Base-by-base conservation (phyloP, 2,113 vertebrate genomes). In the Chinchilla lanigera region DNA sequence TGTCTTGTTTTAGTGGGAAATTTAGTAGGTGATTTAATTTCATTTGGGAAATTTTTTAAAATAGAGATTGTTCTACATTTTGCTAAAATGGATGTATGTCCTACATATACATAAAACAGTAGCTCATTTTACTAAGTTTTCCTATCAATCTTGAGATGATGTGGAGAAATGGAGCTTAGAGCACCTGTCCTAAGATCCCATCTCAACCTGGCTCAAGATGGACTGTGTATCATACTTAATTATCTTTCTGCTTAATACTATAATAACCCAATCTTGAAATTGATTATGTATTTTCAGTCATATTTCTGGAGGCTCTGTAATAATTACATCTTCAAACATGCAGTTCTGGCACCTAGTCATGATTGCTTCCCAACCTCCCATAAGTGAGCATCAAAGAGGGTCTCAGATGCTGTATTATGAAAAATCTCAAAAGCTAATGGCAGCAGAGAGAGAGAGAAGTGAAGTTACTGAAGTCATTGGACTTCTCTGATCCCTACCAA, bases 11-110 rank as follows among this genome's bases (percentile, higher is more conserved):
- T 86, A 89, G 63, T 95, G 73, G 33, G 1, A 2, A 54, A 77
- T 90, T 88, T 84, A 87, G 88, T 86, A 78, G 28, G 90, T 84
- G 1, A 77, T 80, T 97, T 96, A 77, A 35, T 82, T 82, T 95
- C 19, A 85, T 78, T 44, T 88, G 6, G 8, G 38, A 87, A 78
- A 17, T 10, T 35, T 85, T 77, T 35, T 1, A 38, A 73, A 86
- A 69, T 30, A 96, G 13, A 54, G 35, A 83, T 71, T 83, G 3
- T 73, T 89, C 28, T 28, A 12, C 13, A 65, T 82, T 50, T 95
- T 97, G 26, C 33, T 67, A 52, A 93, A 35, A 41, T 19, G 56
- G 26, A 3, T 65, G 1, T 24, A 4, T 82, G 26, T n/a, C 5
- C 9, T 86, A 12, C 26, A 78, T 77, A n/a, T 81, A 41, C 80